Evolutionary conservation across 35 echinoderm and acorn worm genomes (phyloP).

Genomic region (Diadema setosum): DNA sequence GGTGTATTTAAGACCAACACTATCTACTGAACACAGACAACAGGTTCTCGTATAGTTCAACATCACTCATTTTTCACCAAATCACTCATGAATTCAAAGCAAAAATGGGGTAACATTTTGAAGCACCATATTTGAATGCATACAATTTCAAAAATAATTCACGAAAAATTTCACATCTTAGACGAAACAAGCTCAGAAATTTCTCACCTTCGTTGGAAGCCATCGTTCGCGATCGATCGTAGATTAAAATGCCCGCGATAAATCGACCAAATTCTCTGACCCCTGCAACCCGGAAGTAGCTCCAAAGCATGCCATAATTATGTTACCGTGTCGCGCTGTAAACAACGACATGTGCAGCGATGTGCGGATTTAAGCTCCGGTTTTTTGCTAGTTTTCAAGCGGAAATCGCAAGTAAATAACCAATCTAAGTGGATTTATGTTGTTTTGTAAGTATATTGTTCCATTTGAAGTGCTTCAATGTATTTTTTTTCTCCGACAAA

Average conservation of each 20-base stretch:
- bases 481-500: background rate
- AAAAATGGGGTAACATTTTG: background rate
- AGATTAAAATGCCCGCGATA: background rate
- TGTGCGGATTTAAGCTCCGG: background rate
- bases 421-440: too few species aligned
- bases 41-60: background rate
- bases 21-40: background rate
- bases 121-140: background rate
- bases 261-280: background rate
- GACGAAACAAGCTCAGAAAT: background rate
- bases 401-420: background rate
- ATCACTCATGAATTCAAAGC: background rate
- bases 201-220: background rate
- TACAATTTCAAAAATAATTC: background rate
- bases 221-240: background rate
- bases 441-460: too few species aligned
- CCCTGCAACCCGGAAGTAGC: background rate
- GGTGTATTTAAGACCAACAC: background rate
- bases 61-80: background rate
- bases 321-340: background rate
- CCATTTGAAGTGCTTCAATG: too few species aligned
- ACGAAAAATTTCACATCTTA: background rate
- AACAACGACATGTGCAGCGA: background rate
- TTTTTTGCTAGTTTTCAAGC: background rate
- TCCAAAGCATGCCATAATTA: background rate